These are phyloP conservation scores for Myiagra hebetior DNA, from an alignment of 2,113 vertebrate species.

Conservation along the genomic window DNA sequence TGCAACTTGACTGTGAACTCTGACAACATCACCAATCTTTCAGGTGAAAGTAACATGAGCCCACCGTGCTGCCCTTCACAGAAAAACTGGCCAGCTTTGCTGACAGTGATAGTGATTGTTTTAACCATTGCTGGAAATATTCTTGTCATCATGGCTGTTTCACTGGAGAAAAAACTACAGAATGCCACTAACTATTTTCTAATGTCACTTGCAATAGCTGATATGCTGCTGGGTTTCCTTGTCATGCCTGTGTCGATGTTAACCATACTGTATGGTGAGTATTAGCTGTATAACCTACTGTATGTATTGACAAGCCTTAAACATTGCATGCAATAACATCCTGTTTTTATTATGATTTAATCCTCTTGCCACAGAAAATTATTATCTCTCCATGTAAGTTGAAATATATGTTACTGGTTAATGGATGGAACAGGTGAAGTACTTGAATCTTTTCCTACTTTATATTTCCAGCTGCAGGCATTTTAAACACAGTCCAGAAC, in stretches of 20 bases:
- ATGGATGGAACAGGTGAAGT: neutral
- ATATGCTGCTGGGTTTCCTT: conserved; percentile 93
- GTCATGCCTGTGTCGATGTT: conserved; percentile 97
- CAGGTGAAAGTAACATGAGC: conserved; percentile 62
- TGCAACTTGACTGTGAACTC: conserved; percentile 73
- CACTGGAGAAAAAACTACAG: conserved; percentile 95
- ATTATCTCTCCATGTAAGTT: neutral
- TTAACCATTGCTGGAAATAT: conserved; percentile 93
- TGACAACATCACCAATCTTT: conserved; percentile 72
- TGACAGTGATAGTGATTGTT: conserved; percentile 84
- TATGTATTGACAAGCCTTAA: neutral
- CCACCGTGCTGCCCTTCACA: conserved; percentile 63
- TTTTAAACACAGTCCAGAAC: neutral
- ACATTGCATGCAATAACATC: neutral
- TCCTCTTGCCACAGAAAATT: neutral
- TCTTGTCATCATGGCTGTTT: conserved; percentile 94
- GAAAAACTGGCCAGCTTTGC: conserved; percentile 91
- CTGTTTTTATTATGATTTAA: neutral
- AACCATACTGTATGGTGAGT: conserved; percentile 93
- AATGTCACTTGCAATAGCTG: conserved; percentile 96
- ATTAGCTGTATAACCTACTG: neutral
- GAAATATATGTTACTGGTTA: neutral
- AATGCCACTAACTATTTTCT: conserved; percentile 97
- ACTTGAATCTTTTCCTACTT: neutral
- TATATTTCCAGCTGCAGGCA: neutral